Conservation (phyloP, 1,140 invertebrate genomes). For the Battus philenor region DNA sequence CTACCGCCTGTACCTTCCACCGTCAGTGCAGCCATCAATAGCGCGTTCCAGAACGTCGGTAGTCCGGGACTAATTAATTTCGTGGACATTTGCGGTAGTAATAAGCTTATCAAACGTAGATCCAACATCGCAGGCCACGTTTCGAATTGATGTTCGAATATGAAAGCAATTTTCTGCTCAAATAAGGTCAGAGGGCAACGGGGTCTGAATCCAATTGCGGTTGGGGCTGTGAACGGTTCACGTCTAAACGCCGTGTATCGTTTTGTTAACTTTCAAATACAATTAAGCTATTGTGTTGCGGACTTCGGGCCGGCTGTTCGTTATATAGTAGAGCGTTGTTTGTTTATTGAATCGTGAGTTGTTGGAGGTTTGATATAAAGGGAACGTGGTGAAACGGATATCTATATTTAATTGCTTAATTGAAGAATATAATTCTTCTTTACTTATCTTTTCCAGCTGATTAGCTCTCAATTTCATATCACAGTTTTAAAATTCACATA, state of each 20-base stretch:
- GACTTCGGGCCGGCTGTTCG: slow-evolving; percentile 4
- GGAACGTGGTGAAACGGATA: no score
- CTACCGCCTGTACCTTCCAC: slow-evolving; percentile 14
- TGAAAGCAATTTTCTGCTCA: slow-evolving; percentile 34
- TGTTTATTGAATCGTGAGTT: slow-evolving; percentile 1
- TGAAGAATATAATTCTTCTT: no score
- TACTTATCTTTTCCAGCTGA: no score
- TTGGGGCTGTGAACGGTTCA: slow-evolving; percentile 18
- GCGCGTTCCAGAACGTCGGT: slow-evolving; percentile 30
- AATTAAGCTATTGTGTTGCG: slow-evolving; percentile 13
- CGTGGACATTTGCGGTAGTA: slow-evolving; percentile 51
- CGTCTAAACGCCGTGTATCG: slow-evolving; percentile 22
- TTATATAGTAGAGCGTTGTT: slow-evolving; percentile 4
- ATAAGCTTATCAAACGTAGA: slow-evolving; percentile 67
- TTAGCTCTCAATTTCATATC: no score
- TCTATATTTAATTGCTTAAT: no score
- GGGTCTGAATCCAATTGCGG: neutral
- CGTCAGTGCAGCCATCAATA: slow-evolving; percentile 32
- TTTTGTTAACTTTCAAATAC: slow-evolving; percentile 15
- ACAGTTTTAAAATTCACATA: no score
- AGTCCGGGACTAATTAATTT: slow-evolving; percentile 58
- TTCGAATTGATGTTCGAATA: slow-evolving; percentile 45
- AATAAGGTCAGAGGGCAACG: slow-evolving; percentile 5
- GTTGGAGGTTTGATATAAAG: no score
- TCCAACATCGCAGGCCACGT: slow-evolving; percentile 34